Conservation (phyloP, 2,113 vertebrate genomes). For the Callopanchax toddi region DNA sequence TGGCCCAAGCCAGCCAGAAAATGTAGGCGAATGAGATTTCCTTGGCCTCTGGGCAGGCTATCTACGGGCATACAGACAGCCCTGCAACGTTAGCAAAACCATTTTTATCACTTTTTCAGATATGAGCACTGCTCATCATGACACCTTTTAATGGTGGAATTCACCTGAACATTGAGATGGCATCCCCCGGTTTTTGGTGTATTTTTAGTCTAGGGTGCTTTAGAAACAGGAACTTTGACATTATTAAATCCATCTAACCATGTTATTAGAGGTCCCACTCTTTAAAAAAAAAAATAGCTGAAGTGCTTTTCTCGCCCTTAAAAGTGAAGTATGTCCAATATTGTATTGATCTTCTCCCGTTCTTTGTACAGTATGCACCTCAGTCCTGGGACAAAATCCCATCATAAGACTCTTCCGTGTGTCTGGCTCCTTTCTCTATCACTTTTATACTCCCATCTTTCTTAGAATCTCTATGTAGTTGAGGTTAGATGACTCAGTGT, state of each 20-base stretch:
- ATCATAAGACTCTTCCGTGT: slow-evolving; percentile 30
- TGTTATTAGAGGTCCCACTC: neutral
- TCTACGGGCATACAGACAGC: slow-evolving; percentile 35
- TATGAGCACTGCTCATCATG: slow-evolving; percentile 43
- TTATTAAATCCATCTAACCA: too few species aligned
- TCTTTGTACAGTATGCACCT: slow-evolving; percentile 5
- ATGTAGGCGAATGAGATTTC: slow-evolving; percentile 63
- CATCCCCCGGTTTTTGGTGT: slow-evolving; percentile 11
- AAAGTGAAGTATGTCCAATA: slow-evolving; percentile 25
- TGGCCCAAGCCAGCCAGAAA: slow-evolving; percentile 48
- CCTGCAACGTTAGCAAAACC: slow-evolving; percentile 40
- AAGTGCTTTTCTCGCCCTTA: slow-evolving; percentile 23
- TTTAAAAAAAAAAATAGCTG: slow-evolving; percentile 40
- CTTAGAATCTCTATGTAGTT: slow-evolving; percentile 25
- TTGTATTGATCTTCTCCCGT: slow-evolving; percentile 21
- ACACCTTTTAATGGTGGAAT: slow-evolving; percentile 19
- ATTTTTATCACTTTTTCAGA: slow-evolving; percentile 51
- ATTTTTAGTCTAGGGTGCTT: slow-evolving; percentile 25
- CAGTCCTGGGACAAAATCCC: slow-evolving; percentile 26
- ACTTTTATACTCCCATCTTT: slow-evolving; percentile 49
- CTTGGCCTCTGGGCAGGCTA: slow-evolving; percentile 54
- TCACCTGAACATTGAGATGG: slow-evolving; percentile 27
- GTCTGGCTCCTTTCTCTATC: slow-evolving; percentile 16
- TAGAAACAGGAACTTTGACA: slow-evolving; percentile 25
- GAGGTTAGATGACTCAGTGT: slow-evolving; percentile 33